These are phyloP conservation scores for Callionymus lyra DNA, from an alignment of 2,113 vertebrate genomes.

Conservation along the genomic window DNA sequence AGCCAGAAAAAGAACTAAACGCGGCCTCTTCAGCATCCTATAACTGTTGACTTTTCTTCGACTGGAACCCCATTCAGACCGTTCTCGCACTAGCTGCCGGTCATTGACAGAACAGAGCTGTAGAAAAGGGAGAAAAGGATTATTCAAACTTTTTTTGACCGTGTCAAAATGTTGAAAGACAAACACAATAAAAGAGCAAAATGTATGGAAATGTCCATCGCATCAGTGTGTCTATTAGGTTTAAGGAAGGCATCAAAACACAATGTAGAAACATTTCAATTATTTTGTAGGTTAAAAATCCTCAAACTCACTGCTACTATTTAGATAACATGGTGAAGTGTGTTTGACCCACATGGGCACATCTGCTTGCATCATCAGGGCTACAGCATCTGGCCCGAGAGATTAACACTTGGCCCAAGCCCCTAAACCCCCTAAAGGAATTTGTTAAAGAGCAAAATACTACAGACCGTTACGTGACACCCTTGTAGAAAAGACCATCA, in stretches of 20 bases:
- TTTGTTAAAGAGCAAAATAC: constrained; percentile 37
- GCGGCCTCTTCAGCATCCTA: constrained; percentile 64
- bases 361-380: constrained; percentile 56
- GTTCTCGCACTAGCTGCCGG: constrained; percentile 52
- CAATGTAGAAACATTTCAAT: too few species aligned
- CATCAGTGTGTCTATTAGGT: too few species aligned
- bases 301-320: not conserved
- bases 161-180: too few species aligned
- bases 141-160: not conserved
- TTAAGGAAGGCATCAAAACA: too few species aligned
- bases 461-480: constrained; percentile 37
- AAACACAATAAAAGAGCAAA: too few species aligned
- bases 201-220: too few species aligned
- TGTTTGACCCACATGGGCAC: constrained; percentile 30
- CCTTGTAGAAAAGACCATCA: constrained; percentile 33
- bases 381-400: constrained; percentile 49
- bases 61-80: constrained; percentile 60
- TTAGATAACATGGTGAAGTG: not conserved
- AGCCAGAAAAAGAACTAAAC: constrained; percentile 57
- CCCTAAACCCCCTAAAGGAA: constrained; percentile 33
- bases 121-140: constrained; percentile 3
- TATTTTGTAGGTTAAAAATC: too few species aligned
- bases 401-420: constrained; percentile 51
- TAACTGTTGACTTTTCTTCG: constrained; percentile 38
- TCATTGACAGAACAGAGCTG: constrained; percentile 35